phyloP scores from a whole-genome alignment of 2,113 vertebrate genomes.

The Otolemur garnettii region DNA sequence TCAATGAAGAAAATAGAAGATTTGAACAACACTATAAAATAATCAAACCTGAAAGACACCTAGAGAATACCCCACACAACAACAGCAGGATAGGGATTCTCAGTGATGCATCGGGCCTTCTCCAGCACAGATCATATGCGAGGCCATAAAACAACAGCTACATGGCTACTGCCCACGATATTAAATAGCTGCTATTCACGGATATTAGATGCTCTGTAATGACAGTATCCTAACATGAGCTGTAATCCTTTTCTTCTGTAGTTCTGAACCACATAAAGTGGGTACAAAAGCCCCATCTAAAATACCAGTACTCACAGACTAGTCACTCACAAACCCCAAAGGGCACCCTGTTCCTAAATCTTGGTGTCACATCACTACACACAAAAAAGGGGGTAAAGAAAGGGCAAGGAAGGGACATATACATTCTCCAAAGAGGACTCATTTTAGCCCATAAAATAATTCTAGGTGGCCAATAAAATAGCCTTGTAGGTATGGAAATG shows the following conservation, averaged over 20 bases:
- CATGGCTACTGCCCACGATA: background rate
- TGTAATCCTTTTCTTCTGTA: background rate
- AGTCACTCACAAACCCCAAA: background rate
- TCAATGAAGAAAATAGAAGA: background rate
- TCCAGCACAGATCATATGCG: background rate
- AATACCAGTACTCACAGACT: background rate
- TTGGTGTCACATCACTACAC: background rate
- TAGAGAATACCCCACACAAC: background rate
- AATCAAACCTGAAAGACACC: constrained; percentile 5
- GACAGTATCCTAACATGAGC: background rate
- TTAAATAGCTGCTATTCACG: background rate
- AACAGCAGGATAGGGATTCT: background rate
- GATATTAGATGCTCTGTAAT: background rate
- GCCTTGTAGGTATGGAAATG: background rate
- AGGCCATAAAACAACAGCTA: background rate
- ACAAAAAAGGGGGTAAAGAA: background rate
- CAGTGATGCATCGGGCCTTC: background rate
- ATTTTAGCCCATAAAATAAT: constrained; percentile 15
- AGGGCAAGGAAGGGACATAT: background rate
- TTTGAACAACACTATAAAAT: background rate
- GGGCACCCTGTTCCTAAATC: background rate
- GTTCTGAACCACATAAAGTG: background rate
- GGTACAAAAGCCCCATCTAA: background rate
- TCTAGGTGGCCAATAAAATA: constrained; percentile 7
- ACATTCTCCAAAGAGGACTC: background rate